These are phyloP conservation scores for Prietella phreatophila DNA, from an alignment of 2,113 vertebrate genomes.

Conservation along the genomic window DNA sequence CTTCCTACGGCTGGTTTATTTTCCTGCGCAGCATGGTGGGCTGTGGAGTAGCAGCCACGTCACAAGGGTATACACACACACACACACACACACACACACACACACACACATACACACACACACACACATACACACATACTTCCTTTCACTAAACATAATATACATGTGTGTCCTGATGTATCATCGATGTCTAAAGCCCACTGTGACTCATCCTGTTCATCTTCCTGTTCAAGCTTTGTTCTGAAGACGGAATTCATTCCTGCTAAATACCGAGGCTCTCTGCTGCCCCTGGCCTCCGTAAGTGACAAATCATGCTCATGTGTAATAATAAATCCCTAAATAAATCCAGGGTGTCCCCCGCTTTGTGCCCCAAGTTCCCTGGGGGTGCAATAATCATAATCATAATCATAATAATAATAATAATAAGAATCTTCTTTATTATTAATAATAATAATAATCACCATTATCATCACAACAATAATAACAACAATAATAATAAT, in stretches of 20 bases:
- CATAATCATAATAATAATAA: background rate
- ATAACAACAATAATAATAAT: too few species aligned
- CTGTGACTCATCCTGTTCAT: background rate
- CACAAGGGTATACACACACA: slow-evolving; percentile 80
- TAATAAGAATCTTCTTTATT: too few species aligned
- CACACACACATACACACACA: background rate
- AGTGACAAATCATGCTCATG: slow-evolving; percentile 52
- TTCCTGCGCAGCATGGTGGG: slow-evolving; percentile 91
- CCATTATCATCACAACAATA: too few species aligned
- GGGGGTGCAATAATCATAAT: background rate
- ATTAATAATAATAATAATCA: background rate
- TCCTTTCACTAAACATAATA: background rate
- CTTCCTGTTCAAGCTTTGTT: slow-evolving; percentile 76
- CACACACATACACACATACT: too few species aligned
- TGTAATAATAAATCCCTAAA: background rate
- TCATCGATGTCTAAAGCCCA: background rate
- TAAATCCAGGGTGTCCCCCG: too few species aligned
- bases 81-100: slow-evolving; percentile 9
- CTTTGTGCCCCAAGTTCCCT: too few species aligned
- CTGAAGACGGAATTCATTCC: slow-evolving; percentile 95
- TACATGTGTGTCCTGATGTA: background rate
- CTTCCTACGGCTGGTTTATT: slow-evolving; percentile 90
- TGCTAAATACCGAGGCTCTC: slow-evolving; percentile 78
- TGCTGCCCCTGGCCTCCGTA: slow-evolving; percentile 89
- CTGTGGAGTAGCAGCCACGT: slow-evolving; percentile 83